A percentile compares a stretch with the other conserved stretches of the same genome.
Evolutionary conservation across 2,888 invertebrate species (phyloP).

Genomic region (Leptogaster cylindrica): DNA sequence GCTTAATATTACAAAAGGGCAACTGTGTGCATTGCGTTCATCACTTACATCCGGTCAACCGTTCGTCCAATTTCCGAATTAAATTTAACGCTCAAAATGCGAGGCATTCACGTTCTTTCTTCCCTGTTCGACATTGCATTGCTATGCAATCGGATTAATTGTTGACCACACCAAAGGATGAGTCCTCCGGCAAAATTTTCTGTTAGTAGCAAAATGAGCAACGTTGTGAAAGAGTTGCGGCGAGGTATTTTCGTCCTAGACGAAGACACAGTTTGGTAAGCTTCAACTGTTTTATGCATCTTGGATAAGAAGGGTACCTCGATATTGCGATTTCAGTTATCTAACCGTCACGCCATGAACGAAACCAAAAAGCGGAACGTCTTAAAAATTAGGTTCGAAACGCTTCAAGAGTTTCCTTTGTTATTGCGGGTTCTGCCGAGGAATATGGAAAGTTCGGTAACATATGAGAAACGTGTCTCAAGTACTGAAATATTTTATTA

Average conservation of each 20-base stretch:
- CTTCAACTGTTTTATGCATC: not conserved
- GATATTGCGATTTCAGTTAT: constrained; percentile 23
- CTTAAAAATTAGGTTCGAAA: constrained; percentile 23
- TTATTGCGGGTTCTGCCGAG: not conserved
- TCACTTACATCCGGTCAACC: constrained; percentile 39
- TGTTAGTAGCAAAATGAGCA: not conserved
- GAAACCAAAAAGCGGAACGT: constrained; percentile 18
- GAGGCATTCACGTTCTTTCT: constrained; percentile 4
- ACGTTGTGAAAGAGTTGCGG: no score
- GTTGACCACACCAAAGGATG: not conserved
- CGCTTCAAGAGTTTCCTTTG: constrained; percentile 19
- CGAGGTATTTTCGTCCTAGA: no score
- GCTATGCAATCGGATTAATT: constrained; percentile 1
- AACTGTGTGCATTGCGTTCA: constrained; percentile 23
- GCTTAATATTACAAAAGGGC: constrained; percentile 28
- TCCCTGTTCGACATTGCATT: not conserved
- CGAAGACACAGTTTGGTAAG: no score
- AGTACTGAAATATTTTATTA: no score
- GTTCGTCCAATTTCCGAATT: constrained; percentile 40
- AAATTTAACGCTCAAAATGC: constrained; percentile 38
- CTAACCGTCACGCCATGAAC: constrained; percentile 29
- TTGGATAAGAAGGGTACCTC: not conserved
- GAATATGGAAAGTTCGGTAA: not conserved
- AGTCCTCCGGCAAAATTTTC: not conserved
- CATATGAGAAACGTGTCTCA: constrained; percentile 3